Evolutionary conservation across 2,797 vertebrate genomes (phyloP), one percentile per base, ranked within the genome.

Genomic region (Adelosebastes latens): DNA sequence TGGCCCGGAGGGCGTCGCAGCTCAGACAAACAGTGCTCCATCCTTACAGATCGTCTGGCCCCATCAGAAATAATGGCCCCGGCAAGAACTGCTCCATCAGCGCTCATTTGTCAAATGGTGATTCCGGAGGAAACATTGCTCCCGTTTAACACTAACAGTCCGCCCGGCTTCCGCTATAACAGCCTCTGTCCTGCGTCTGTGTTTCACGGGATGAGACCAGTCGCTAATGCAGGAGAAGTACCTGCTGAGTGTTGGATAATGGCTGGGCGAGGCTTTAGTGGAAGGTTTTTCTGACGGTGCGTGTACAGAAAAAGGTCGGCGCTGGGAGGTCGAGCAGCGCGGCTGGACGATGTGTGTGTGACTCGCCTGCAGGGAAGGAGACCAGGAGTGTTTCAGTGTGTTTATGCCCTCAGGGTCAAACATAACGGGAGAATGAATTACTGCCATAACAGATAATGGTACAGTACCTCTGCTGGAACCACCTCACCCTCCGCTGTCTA

Each of bases 101-200:
- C 84, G 62, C 67, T 85, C 71, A 61, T 87, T 87, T 87, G 84
- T 92, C 89, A 92, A 88, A 84, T 29, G 9, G 56, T 53, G 66
- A 87, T 87, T 89, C 89, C 66, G 62, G 74, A 88, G 85, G 90
- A 93, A 91, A 81, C 75, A 13, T 13, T 63, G 81, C 79, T 85
- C 78, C 80, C 63, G 80, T 92, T 91, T 86, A 92, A 93, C 87
- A 86, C 81, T 80, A 92, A 91, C 83, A 92, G 86, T 85, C 80
- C 1, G 16, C 66, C 70, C 5, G 3, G 80, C 85, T 91, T 92
- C 90, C 85, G 75, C 84, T 80, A 46, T 20, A 83, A 88, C 74
- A 83, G 75, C 72, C 70, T 83, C 86, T 87, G 86, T 81, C 77
- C 75, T 53, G 72, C 60, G 62, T 91, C 83, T 83, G 84, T 29